Conservation (phyloP, 1,140 invertebrate genomes). For the Chionoecetes opilio region DNA sequence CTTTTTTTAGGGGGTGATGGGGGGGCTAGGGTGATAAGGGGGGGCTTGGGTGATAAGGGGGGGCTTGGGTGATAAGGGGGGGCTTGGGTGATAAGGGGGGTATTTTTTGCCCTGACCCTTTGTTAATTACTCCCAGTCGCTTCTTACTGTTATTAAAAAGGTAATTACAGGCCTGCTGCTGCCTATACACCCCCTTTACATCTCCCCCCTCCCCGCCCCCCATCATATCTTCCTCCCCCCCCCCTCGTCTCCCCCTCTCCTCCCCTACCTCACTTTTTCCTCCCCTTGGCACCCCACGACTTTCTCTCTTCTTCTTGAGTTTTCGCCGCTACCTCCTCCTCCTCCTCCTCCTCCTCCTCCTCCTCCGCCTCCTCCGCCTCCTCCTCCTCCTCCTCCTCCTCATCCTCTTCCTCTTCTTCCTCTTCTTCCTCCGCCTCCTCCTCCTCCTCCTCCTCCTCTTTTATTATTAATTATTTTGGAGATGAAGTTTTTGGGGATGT, state of each 20-base stretch:
- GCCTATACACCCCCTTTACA: neutral
- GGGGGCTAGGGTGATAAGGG: neutral
- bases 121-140: conserved; percentile 77
- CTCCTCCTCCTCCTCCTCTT: neutral
- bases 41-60: neutral
- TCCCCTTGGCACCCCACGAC: neutral
- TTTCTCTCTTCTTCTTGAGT: neutral
- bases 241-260: neutral
- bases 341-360: neutral
- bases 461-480: neutral
- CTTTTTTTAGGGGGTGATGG: conserved; percentile 50
- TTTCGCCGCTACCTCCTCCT: no score
- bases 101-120: conserved; percentile 64
- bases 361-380: neutral
- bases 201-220: neutral
- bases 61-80: no score
- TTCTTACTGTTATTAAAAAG: conserved; percentile 78
- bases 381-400: conserved; percentile 22
- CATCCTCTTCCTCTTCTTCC: neutral
- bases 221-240: neutral
- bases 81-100: neutral
- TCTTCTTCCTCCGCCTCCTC: conserved; percentile 7
- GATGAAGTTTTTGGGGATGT: neutral
- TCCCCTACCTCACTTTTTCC: neutral
- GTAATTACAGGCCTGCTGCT: conserved; percentile 60